Conservation (phyloP, 2,888 invertebrate genomes). For the Galerucella pusilla region DNA sequence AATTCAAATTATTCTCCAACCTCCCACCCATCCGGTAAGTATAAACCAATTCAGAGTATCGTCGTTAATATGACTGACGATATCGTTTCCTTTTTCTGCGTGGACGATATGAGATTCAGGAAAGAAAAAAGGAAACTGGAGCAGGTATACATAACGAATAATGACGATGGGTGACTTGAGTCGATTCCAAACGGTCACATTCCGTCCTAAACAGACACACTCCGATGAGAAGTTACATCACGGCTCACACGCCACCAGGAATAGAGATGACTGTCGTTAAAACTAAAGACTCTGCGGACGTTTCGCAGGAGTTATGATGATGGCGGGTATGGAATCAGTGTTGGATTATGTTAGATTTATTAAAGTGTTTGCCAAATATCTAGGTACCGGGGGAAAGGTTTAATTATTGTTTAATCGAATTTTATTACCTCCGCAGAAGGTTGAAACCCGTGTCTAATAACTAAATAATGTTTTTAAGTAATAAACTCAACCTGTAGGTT, state of each 20-base stretch:
- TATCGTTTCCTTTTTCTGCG: constrained; percentile 44
- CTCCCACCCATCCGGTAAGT: background rate
- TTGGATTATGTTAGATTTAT: constrained; percentile 27
- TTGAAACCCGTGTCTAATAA: background rate
- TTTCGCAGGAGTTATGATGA: constrained; percentile 28
- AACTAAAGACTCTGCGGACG: constrained; percentile 30
- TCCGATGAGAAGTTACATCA: constrained; percentile 55
- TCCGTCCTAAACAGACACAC: constrained; percentile 50
- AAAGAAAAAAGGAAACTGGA: constrained; percentile 2
- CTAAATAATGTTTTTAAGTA: background rate
- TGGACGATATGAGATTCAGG: constrained; percentile 44
- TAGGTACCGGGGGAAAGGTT: background rate
- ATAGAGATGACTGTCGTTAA: constrained; percentile 50
- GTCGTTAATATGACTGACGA: constrained; percentile 50
- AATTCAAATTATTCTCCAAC: too few species aligned
- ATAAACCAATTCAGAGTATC: background rate
- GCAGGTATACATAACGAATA: constrained; percentile 35
- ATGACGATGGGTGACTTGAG: constrained; percentile 54
- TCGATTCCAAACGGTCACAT: constrained; percentile 55
- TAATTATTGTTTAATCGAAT: background rate
- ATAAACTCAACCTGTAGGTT: background rate
- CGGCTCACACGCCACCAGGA: constrained; percentile 51
- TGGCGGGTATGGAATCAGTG: constrained; percentile 19
- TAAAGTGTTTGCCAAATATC: constrained; percentile 16
- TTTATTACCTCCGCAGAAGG: background rate